These are phyloP conservation scores for Drosophila mauritiana DNA, from an alignment of 1,140 invertebrate species.

Conservation along the genomic window DNA sequence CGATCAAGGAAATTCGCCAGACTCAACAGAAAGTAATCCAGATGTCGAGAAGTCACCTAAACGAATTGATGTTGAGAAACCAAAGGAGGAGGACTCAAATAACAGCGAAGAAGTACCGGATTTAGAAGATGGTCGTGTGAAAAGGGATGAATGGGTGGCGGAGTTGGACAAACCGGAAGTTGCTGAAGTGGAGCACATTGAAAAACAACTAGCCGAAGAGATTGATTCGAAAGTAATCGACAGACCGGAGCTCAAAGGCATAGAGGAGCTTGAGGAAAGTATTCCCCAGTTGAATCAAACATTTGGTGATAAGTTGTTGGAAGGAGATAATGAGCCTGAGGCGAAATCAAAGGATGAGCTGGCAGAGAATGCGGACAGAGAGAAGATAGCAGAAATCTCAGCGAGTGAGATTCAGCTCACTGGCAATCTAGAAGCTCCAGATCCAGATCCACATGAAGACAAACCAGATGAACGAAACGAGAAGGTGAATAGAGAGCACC, in stretches of 20 bases:
- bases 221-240: neutral
- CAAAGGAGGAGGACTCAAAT: neutral
- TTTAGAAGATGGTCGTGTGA: neutral
- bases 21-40: neutral
- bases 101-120: neutral
- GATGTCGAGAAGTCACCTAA: neutral
- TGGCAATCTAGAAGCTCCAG: no score
- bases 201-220: neutral
- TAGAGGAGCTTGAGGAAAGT: neutral
- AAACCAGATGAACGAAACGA: neutral
- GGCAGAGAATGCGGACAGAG: neutral
- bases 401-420: neutral
- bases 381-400: neutral
- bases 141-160: neutral
- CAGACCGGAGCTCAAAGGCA: neutral
- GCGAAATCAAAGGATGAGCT: neutral
- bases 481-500: neutral
- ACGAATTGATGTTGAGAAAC: neutral
- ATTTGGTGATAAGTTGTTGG: neutral
- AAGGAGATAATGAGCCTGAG: neutral
- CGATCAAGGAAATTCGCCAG: neutral
- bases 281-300: no score
- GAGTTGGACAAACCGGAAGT: neutral
- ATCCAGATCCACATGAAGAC: neutral
- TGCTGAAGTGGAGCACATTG: neutral